Conservation (phyloP, 2,797 vertebrate species). For the Capromys pilorides region DNA sequence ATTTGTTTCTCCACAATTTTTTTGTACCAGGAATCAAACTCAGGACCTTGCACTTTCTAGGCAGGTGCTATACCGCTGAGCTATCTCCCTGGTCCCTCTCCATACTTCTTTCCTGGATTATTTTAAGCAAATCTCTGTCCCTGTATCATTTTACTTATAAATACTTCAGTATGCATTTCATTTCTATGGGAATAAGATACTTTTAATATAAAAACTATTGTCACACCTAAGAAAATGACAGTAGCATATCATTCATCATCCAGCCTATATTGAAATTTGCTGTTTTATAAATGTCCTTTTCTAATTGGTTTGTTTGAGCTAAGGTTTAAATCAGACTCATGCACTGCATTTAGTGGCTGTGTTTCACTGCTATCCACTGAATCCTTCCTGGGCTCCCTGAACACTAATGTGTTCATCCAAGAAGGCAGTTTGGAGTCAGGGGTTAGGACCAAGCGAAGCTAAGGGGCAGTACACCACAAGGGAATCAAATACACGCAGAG, state of each 20-base stretch:
- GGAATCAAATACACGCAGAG: not conserved
- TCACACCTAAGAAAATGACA: not conserved
- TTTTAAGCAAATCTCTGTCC: not conserved
- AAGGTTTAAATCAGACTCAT: not conserved
- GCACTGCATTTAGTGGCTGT: not conserved
- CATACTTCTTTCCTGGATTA: not conserved
- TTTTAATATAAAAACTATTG: not conserved
- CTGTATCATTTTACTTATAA: not conserved
- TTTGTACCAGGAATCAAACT: too few species aligned
- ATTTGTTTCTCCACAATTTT: too few species aligned
- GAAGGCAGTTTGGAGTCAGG: not conserved
- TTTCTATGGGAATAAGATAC: not conserved
- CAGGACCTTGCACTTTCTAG: too few species aligned
- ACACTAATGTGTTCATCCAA: not conserved
- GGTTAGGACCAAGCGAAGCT: not conserved
- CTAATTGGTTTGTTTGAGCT: constrained; percentile 4
- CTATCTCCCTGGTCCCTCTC: too few species aligned
- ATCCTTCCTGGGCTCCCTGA: not conserved
- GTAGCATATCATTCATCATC: not conserved
- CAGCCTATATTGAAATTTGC: not conserved
- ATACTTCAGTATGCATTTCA: not conserved
- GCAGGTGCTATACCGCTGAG: too few species aligned
- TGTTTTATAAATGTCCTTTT: constrained; percentile 5
- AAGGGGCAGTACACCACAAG: not conserved
- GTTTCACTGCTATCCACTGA: not conserved